Evolutionary conservation across 2,797 vertebrate species (phyloP).

Genomic region (Arremon brunneinucha): DNA sequence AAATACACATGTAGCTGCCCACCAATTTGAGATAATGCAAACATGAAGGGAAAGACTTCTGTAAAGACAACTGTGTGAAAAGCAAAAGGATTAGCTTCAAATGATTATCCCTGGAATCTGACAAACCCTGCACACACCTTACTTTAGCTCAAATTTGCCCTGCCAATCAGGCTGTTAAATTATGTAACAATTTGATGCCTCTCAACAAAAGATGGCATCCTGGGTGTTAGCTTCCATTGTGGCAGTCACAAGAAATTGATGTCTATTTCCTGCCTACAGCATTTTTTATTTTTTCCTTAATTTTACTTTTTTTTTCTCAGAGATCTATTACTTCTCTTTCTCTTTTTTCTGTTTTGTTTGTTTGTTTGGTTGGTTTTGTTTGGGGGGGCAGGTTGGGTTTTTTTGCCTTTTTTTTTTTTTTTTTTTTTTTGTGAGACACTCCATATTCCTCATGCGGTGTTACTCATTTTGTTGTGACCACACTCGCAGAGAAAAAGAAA

Average conservation of each 20-base stretch:
- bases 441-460: not conserved
- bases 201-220: constrained; percentile 46
- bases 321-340: not conserved
- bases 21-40: constrained; percentile 16
- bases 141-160: constrained; percentile 34
- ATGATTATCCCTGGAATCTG: constrained; percentile 29
- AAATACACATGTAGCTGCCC: not conserved
- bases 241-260: constrained; percentile 11
- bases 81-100: constrained; percentile 55
- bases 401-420: not conserved
- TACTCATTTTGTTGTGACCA: constrained; percentile 17
- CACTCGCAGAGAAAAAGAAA: not conserved
- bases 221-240: not conserved
- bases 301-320: constrained; percentile 8
- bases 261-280: not conserved
- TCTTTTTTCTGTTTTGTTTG: accelerated
- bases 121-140: not conserved
- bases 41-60: constrained; percentile 17
- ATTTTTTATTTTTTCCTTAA: not conserved
- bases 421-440: not conserved
- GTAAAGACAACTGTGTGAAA: not conserved
- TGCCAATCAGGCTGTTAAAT: constrained; percentile 40
- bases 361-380: too few relatives aligned
- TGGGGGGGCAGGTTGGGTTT: too few relatives aligned
- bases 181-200: constrained; percentile 34